These are phyloP conservation scores for Cordylochernes scorpioides DNA, from an alignment of 2,888 invertebrate genomes.

Conservation along the genomic window DNA sequence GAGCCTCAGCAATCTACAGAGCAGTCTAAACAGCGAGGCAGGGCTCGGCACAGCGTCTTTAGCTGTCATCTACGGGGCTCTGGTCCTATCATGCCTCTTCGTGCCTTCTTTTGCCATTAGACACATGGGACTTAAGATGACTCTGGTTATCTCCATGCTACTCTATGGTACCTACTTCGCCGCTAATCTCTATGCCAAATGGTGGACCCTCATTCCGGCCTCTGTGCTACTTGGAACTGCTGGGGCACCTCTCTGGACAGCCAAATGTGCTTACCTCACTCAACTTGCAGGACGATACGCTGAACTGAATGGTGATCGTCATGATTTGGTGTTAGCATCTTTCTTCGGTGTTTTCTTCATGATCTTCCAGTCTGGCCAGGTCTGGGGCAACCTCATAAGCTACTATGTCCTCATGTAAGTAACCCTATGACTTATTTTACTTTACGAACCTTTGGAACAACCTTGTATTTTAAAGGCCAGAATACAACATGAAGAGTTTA, in stretches of 20 bases:
- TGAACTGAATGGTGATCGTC: slow-evolving; percentile 2
- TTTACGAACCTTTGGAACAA: too few relatives aligned
- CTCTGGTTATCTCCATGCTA: slow-evolving; percentile 6
- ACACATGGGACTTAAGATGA: slow-evolving; percentile 10
- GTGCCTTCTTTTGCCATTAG: slow-evolving; percentile 34
- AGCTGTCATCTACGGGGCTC: slow-evolving; percentile 51
- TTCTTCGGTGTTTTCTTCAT: slow-evolving; percentile 12
- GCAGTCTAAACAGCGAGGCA: slow-evolving; percentile 23
- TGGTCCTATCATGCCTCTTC: slow-evolving; percentile 80
- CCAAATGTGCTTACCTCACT: slow-evolving; percentile 9
- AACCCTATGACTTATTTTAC: too few relatives aligned
- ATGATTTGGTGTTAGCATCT: slow-evolving; percentile 7
- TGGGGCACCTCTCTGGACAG: slow-evolving; percentile 10
- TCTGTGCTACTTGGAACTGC: slow-evolving; percentile 10
- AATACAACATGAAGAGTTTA: too few relatives aligned
- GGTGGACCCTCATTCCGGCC: slow-evolving; percentile 6
- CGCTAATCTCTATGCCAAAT: slow-evolving; percentile 9
- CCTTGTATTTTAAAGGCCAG: too few relatives aligned
- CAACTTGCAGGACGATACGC: slow-evolving; percentile 8
- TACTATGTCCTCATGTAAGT: slow-evolving; percentile 8
- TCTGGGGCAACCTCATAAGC: slow-evolving; percentile 10
- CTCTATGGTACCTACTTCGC: slow-evolving; percentile 9
- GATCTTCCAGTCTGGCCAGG: slow-evolving; percentile 7
- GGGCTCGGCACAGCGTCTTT: slow-evolving; percentile 70
- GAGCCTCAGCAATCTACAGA: slow-evolving; percentile 10